Conservation (phyloP, 2,888 invertebrate genomes). For the Mylabris sibirica region DNA sequence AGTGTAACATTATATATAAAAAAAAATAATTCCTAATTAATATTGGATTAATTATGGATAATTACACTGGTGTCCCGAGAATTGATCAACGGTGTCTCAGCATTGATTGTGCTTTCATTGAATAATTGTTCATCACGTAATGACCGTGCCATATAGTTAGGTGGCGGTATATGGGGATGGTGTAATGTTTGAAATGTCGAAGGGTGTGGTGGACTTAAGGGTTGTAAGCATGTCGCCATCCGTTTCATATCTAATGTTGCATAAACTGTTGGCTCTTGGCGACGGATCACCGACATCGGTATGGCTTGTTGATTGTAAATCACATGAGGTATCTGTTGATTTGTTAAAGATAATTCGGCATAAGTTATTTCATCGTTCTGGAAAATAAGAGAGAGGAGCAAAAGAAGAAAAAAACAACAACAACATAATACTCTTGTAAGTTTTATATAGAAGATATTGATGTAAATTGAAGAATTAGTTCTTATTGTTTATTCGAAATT, state of each 20-base stretch:
- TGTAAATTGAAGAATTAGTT: not conserved
- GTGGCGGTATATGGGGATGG: slow-evolving; percentile 53
- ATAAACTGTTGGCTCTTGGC: slow-evolving; percentile 65
- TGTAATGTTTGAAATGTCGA: slow-evolving; percentile 59
- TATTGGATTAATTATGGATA: slow-evolving; percentile 23
- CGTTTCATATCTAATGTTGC: slow-evolving; percentile 65
- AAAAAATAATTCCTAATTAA: no score
- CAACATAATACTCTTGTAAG: not conserved
- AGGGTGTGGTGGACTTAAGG: slow-evolving; percentile 58
- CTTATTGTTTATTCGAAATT: no score
- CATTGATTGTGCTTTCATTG: slow-evolving; percentile 54
- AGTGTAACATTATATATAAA: no score
- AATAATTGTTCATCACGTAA: slow-evolving; percentile 53
- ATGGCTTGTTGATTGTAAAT: slow-evolving; percentile 59
- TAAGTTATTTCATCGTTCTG: slow-evolving; percentile 66
- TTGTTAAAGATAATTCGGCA: slow-evolving; percentile 64
- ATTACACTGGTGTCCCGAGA: slow-evolving; percentile 56
- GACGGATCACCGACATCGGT: slow-evolving; percentile 59
- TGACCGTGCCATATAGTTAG: slow-evolving; percentile 55
- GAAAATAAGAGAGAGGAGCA: slow-evolving; percentile 36
- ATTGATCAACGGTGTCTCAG: slow-evolving; percentile 58
- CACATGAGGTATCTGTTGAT: slow-evolving; percentile 58
- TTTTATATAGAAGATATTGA: not conserved
- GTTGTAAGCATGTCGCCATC: slow-evolving; percentile 51
- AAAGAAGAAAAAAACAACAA: not conserved